phyloP scores from a whole-genome alignment of 2,888 invertebrate species.

The Hecatera dysodea region DNA sequence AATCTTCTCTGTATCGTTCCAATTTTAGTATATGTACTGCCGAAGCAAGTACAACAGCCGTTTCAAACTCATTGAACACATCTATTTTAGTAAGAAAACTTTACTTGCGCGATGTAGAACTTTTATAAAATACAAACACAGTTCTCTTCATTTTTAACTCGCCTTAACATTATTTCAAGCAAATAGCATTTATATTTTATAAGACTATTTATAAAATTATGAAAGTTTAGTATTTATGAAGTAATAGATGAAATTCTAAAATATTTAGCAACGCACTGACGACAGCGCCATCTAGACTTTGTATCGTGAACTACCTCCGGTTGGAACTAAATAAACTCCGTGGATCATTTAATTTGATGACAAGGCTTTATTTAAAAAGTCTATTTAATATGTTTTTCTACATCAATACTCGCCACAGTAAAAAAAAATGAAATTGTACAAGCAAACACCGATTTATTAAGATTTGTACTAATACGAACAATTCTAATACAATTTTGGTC shows the following conservation, averaged over 20 bases:
- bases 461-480: no score
- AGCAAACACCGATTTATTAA: no score
- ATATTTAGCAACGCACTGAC: rapidly evolving
- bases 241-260: background rate
- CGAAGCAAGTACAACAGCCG: constrained; percentile 73
- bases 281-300: constrained; percentile 40
- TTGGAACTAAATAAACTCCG: no score
- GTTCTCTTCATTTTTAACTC: rapidly evolving
- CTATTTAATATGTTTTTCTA: no score
- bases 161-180: rapidly evolving
- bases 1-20: constrained; percentile 82
- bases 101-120: constrained; percentile 8
- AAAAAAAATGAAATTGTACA: no score
- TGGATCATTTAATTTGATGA: no score
- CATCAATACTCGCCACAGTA: no score
- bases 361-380: no score
- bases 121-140: rapidly evolving
- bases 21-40: constrained; percentile 83
- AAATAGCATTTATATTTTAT: rapidly evolving
- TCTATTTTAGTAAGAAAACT: rapidly evolving
- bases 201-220: rapidly evolving
- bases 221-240: rapidly evolving
- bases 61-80: rapidly evolving
- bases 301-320: no score
- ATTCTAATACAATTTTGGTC: no score